Evolutionary conservation across 2,888 invertebrate species (phyloP).

Genomic region (Aleiodes testaceus): DNA sequence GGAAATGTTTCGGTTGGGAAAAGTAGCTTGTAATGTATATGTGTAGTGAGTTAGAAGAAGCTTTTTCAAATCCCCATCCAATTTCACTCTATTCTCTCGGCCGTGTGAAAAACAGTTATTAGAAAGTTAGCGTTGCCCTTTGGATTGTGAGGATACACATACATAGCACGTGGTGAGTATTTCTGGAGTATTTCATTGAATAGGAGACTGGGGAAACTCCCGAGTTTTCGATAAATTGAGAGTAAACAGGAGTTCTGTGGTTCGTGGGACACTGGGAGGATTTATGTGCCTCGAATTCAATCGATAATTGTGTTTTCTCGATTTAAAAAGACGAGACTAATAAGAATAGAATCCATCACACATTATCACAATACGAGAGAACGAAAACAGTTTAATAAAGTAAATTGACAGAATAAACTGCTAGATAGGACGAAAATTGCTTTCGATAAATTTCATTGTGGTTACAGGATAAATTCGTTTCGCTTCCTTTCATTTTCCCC

Average conservation of each 20-base stretch:
- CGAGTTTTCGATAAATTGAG: slow-evolving; percentile 6
- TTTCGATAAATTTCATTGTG: no score
- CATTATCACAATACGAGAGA: no score
- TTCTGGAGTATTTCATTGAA: slow-evolving; percentile 27
- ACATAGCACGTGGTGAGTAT: background rate
- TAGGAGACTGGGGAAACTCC: background rate
- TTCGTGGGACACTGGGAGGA: background rate
- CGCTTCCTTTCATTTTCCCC: no score
- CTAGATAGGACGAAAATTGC: no score
- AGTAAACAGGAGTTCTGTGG: background rate
- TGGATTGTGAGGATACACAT: background rate
- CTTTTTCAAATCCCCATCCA: slow-evolving; percentile 3
- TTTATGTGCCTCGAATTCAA: no score
- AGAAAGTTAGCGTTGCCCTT: slow-evolving; percentile 4
- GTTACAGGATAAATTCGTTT: no score
- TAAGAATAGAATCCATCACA: no score
- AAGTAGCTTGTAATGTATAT: background rate
- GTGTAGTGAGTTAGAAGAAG: background rate
- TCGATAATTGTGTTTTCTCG: no score
- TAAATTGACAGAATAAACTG: no score
- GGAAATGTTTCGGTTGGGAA: no score
- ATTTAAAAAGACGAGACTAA: no score
- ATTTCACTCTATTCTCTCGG: slow-evolving; percentile 23
- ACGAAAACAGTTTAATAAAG: no score
- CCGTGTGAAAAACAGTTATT: slow-evolving; percentile 24